Percentiles rank a stretch among this genome's conserved stretches.
These are phyloP conservation scores for Octodonta nipae DNA, from an alignment of 2,888 invertebrate species.

Conservation along the genomic window DNA sequence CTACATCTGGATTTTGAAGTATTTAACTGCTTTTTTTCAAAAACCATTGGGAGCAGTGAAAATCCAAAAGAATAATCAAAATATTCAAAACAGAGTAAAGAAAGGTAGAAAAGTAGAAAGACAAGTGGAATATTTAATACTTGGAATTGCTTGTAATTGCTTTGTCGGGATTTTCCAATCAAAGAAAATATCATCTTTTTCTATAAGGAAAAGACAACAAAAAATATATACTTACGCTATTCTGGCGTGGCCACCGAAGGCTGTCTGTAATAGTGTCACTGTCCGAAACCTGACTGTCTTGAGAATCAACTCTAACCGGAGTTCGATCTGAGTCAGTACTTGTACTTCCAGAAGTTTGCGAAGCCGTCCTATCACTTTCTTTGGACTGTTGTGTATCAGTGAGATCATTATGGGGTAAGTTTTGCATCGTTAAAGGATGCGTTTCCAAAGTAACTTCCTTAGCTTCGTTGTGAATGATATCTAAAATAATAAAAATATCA, in stretches of 20 bases:
- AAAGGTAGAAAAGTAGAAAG: too few species aligned
- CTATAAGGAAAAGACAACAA: too few species aligned
- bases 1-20: too few species aligned
- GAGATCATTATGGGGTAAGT: slow-evolving; percentile 14
- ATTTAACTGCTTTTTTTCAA: too few species aligned
- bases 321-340: slow-evolving; percentile 76
- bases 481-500: slow-evolving; percentile 23
- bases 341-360: slow-evolving; percentile 50
- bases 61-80: too few species aligned
- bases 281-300: slow-evolving; percentile 63
- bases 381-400: slow-evolving; percentile 43
- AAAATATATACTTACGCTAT: slow-evolving; percentile 54
- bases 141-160: too few species aligned
- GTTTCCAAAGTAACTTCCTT: slow-evolving; percentile 43
- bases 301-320: slow-evolving; percentile 66
- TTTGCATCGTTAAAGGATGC: slow-evolving; percentile 28
- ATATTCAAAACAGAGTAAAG: too few species aligned
- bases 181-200: too few species aligned
- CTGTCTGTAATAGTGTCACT: slow-evolving; percentile 41
- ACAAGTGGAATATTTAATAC: too few species aligned
- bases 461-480: slow-evolving; percentile 31
- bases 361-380: slow-evolving; percentile 57
- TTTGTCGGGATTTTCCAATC: too few species aligned
- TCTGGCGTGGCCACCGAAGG: slow-evolving; percentile 63
- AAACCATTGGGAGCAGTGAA: too few species aligned